A percentile compares a stretch with the other conserved stretches of the same genome.
These are phyloP conservation scores for Trididemnum clinides DNA, from an alignment of 23 tunicate genomes.

Conservation along the genomic window DNA sequence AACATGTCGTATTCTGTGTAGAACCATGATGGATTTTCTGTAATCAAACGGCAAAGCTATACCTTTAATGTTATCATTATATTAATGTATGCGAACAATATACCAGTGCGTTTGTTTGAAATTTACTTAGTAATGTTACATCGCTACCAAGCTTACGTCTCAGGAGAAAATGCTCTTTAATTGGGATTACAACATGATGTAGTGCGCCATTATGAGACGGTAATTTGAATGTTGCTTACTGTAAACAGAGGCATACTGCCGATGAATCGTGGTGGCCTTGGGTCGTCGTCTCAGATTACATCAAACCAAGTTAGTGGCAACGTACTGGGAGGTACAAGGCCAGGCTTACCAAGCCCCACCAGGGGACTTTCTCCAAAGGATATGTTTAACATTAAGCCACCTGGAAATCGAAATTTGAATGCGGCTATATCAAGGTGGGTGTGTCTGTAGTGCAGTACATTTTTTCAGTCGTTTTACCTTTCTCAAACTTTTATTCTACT, in stretches of 20 bases:
- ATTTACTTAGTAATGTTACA: no score
- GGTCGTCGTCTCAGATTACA: constrained; percentile 22
- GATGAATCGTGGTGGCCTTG: constrained; percentile 56
- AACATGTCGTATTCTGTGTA: no score
- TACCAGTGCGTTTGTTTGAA: no score
- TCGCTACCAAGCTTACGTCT: no score
- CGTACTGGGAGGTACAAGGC: constrained; percentile 45
- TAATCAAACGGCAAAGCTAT: no score
- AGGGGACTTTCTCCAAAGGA: constrained; percentile 70
- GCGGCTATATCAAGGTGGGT: constrained; percentile 55
- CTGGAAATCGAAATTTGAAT: constrained; percentile 31
- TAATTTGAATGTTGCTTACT: no score
- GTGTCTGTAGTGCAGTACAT: neutral
- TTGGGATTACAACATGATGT: no score
- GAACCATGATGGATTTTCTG: no score
- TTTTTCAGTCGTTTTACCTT: neutral
- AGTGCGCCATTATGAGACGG: no score
- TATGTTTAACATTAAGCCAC: constrained; percentile 57
- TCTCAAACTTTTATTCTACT: constrained; percentile 10
- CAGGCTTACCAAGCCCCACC: constrained; percentile 81
- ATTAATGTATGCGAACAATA: no score
- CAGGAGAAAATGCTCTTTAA: no score
- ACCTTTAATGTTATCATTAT: no score
- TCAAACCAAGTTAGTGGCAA: constrained; percentile 47
- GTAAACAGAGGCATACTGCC: constrained; percentile 72